Evolutionary conservation across 2,113 vertebrate genomes (phyloP), one percentile per base, ranked within the genome.

Genomic region (Eonycteris spelaea): DNA sequence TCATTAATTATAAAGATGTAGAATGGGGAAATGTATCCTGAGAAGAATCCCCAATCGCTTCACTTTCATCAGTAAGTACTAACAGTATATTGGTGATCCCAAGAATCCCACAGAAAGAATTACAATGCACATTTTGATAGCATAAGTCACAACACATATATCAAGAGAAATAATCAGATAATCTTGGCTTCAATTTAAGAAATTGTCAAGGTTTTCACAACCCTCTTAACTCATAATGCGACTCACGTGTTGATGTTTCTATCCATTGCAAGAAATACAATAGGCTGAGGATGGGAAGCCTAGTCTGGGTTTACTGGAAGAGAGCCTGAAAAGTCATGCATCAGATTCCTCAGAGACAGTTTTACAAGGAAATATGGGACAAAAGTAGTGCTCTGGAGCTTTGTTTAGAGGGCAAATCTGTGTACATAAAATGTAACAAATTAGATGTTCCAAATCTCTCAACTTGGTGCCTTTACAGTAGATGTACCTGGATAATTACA

Each of bases 131-230:
- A 74, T 91, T 95, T 82, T 95, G 86, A 83, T 90, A 77, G 45
- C 33, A 40, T 79, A 91, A 86, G 63, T 86, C 61, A 83, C 35
- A 71, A 91, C 26, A 95, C 14, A 80, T 5, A 12, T 22, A 22
- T 77, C 86, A 86, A 53, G 12, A 51, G 79, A 96, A 96, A 82
- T 77, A 86, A 78, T 91, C 78, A 96, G 55, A 78, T 93, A 35
- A 79, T 51, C 68, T 35, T 93, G 70, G 43, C 40, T 94, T 92
- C 75, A 63, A 86, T 88, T 95, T 85, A 91, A 57, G 67, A 91
- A 78, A 88, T 30, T 83, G 43, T 70, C 38, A 68, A 94, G 75
- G 35, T 35, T 91, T 90, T 95, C 73, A 73, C 38, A 94, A 33
- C 14, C 33, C 22, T 70, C 53, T 70, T 70, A 24, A 77, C 13